phyloP scores from a whole-genome alignment of 2,888 invertebrate species.

The Artemia sinica region DNA sequence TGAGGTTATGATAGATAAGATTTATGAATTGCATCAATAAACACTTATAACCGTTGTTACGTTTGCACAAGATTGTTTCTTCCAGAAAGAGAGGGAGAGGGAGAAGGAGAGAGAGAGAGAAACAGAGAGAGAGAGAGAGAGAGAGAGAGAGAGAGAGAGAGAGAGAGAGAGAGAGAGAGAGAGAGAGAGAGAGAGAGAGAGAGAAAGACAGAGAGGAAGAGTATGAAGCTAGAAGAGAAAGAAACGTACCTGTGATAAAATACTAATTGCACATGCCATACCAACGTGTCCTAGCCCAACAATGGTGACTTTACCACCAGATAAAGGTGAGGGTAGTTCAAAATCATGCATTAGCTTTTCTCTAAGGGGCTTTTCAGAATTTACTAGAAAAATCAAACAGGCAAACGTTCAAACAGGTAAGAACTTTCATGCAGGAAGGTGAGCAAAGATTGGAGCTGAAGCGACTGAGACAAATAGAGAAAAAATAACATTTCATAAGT shows the following conservation, averaged over 20 bases:
- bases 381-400: neutral
- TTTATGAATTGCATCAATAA: too few relatives aligned
- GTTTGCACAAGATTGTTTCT: too few relatives aligned
- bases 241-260: constrained; percentile 53
- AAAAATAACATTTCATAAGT: too few relatives aligned
- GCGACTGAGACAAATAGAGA: too few relatives aligned
- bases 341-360: constrained; percentile 14
- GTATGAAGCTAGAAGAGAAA: neutral
- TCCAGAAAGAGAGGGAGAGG: too few relatives aligned
- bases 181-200: constrained; percentile 12
- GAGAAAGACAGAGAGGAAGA: neutral
- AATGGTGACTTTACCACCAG: constrained; percentile 57
- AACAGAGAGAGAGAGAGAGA: neutral
- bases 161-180: constrained; percentile 12
- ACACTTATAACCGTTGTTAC: too few relatives aligned
- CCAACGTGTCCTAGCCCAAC: constrained; percentile 83
- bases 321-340: constrained; percentile 30
- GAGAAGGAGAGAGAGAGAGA: constrained; percentile 18
- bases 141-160: constrained; percentile 13
- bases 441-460: too few relatives aligned
- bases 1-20: too few relatives aligned
- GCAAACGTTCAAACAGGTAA: neutral
- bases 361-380: constrained; percentile 15
- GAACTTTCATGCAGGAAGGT: too few relatives aligned
- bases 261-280: constrained; percentile 74